phyloP scores from a whole-genome alignment of 2,113 vertebrate genomes.

The Entelurus aequoreus region DNA sequence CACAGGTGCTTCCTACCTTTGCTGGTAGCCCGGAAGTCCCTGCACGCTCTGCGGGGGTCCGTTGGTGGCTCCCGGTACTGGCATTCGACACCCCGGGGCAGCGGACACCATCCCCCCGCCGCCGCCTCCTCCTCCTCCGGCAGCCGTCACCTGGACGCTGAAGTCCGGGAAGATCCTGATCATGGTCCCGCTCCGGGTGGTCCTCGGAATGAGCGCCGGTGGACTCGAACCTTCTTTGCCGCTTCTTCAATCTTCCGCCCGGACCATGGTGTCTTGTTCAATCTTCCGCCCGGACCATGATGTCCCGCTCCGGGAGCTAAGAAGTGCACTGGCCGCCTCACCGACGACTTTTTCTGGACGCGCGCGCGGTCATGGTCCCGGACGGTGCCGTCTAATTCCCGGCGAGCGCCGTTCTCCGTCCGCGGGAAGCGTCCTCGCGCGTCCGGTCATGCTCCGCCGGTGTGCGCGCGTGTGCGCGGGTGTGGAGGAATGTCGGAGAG shows the following conservation, averaged over 20 bases:
- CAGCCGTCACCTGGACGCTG: conserved; percentile 96
- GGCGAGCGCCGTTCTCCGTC: conserved; percentile 69
- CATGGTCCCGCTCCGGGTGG: conserved; percentile 69
- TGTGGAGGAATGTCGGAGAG: conserved; percentile 50
- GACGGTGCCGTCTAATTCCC: conserved; percentile 35
- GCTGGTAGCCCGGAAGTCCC: conserved; percentile 91
- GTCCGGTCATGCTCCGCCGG: conserved; percentile 49
- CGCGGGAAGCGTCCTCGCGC: conserved; percentile 64
- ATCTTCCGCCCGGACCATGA: conserved; percentile 20
- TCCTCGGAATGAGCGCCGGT: not conserved
- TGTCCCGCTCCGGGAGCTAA: too few species aligned
- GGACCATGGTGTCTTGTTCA: conserved; percentile 20
- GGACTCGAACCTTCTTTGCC: not conserved
- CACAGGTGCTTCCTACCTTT: conserved; percentile 80
- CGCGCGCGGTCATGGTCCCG: conserved; percentile 67
- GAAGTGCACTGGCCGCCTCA: too few species aligned
- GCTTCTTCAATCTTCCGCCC: conserved; percentile 18
- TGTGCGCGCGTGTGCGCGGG: conserved; percentile 12
- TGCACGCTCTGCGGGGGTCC: conserved; percentile 90
- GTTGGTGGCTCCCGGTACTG: conserved; percentile 79
- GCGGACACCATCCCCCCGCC: conserved; percentile 82
- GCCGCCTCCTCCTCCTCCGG: conserved; percentile 69
- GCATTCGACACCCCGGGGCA: conserved; percentile 80
- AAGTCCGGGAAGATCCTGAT: conserved; percentile 99
- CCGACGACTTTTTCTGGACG: not conserved